Conservation (phyloP, 2,113 vertebrate species). For the Leucosticte australis region DNA sequence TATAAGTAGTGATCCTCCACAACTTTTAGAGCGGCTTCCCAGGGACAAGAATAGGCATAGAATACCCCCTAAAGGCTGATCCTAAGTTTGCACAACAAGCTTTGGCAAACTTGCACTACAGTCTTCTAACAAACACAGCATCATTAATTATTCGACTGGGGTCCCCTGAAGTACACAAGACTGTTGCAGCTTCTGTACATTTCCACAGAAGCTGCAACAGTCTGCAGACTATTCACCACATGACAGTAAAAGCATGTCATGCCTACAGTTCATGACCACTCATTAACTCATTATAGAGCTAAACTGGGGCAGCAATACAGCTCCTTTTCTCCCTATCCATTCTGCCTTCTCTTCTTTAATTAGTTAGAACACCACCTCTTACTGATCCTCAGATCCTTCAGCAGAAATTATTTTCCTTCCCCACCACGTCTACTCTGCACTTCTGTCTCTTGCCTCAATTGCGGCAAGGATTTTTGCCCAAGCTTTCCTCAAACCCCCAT, state of each 20-base stretch:
- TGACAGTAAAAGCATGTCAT: background rate
- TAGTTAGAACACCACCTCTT: background rate
- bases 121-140: background rate
- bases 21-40: background rate
- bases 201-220: background rate
- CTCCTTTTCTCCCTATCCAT: background rate
- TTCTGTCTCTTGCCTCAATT: background rate
- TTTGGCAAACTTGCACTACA: background rate
- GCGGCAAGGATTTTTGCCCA: background rate
- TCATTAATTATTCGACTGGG: background rate
- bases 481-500: background rate
- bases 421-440: background rate
- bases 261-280: background rate
- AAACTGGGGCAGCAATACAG: background rate
- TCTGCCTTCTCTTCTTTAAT: background rate
- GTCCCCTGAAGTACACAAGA: background rate
- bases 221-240: background rate
- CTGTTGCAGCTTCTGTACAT: no score
- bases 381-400: background rate
- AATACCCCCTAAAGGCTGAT: background rate
- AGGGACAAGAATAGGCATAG: background rate
- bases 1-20: background rate
- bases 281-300: background rate
- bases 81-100: background rate
- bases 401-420: rapidly evolving